Evolutionary conservation across 2,888 invertebrate species (phyloP).

Genomic region (Agelastica alni): DNA sequence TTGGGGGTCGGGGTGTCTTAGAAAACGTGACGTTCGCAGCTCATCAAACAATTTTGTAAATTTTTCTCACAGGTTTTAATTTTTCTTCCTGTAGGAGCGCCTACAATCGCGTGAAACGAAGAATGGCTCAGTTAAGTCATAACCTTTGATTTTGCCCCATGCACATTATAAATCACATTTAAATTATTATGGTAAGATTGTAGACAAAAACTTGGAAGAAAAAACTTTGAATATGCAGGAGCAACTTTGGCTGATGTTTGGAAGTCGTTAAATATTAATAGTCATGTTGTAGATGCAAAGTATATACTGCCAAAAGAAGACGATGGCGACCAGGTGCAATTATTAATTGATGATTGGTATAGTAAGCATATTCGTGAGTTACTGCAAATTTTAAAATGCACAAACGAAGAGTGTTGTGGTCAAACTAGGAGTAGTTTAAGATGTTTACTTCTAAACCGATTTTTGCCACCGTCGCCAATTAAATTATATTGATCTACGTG

Average conservation of each 20-base stretch:
- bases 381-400: neutral
- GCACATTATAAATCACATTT: slow-evolving; percentile 40
- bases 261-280: neutral
- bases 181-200: slow-evolving; percentile 42
- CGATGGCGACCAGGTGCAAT: neutral
- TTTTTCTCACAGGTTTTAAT: too few species aligned
- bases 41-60: too few species aligned
- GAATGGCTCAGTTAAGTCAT: slow-evolving; percentile 12
- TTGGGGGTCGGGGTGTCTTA: too few species aligned
- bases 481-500: too few species aligned
- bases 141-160: slow-evolving; percentile 44
- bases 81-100: neutral
- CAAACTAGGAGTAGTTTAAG: too few species aligned
- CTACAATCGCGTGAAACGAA: slow-evolving; percentile 7
- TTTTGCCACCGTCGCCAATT: too few species aligned
- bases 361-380: neutral
- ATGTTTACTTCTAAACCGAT: neutral
- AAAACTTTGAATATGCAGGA: slow-evolving; percentile 6
- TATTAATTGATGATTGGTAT: neutral
- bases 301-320: neutral
- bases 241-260: too few species aligned
- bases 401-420: too few species aligned
- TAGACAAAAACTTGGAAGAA: slow-evolving; percentile 6
- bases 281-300: too few species aligned
- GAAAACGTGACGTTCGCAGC: neutral